Evolutionary conservation across 2,888 invertebrate species (phyloP).

Genomic region (Xylocampa areola): DNA sequence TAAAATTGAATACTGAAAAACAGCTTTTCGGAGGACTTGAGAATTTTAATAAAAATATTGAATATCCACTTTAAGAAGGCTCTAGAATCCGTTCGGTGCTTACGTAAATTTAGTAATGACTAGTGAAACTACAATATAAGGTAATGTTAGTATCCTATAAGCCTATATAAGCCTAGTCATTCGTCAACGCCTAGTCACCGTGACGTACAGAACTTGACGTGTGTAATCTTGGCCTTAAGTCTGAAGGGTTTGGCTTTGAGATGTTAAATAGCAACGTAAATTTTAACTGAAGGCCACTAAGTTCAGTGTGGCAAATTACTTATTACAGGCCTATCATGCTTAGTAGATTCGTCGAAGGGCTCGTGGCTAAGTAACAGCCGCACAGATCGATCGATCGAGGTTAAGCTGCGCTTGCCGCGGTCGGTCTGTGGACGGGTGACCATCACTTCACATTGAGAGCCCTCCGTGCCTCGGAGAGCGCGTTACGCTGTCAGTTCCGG

Average conservation of each 20-base stretch:
- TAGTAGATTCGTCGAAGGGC: too few species aligned
- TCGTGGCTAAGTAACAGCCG: too few species aligned
- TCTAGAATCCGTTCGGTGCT: not conserved
- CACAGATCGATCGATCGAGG: too few species aligned
- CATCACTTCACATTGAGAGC: too few species aligned
- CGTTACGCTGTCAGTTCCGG: too few species aligned
- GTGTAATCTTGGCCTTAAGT: slow-evolving; percentile 56
- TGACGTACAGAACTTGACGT: slow-evolving; percentile 45
- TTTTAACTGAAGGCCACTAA: slow-evolving; percentile 40
- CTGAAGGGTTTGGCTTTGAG: slow-evolving; percentile 49
- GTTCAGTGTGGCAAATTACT: slow-evolving; percentile 21
- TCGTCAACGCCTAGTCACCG: slow-evolving; percentile 55
- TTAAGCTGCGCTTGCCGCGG: too few species aligned
- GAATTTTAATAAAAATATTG: slow-evolving; percentile 28
- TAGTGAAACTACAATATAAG: slow-evolving; percentile 30
- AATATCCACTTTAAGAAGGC: slow-evolving; percentile 1
- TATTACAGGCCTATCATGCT: not conserved
- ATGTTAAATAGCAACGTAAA: slow-evolving; percentile 49
- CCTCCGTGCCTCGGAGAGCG: too few species aligned
- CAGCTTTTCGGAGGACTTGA: slow-evolving; percentile 11
- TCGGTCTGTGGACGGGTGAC: too few species aligned
- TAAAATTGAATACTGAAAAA: slow-evolving; percentile 35
- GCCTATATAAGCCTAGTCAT: slow-evolving; percentile 51
- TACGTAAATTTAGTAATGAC: slow-evolving; percentile 11
- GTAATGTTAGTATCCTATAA: slow-evolving; percentile 45